Evolutionary conservation across 2,113 vertebrate species (phyloP).

Genomic region (Corythaixoides concolor): DNA sequence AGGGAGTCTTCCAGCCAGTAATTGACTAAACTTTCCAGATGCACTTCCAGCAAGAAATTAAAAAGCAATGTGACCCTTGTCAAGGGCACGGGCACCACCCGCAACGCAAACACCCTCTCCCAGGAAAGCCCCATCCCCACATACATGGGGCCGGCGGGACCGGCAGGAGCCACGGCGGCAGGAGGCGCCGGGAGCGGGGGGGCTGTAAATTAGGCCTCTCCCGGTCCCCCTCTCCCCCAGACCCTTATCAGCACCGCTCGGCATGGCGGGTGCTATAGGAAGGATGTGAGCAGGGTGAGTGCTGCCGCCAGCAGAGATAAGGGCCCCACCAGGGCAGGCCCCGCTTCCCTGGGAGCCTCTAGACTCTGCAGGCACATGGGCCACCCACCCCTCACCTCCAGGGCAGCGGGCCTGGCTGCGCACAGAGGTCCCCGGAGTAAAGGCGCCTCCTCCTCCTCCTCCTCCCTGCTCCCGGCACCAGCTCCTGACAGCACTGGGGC

Average conservation of each 20-base stretch:
- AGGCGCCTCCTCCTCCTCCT: background rate
- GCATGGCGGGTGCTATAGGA: background rate
- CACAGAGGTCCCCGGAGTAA: background rate
- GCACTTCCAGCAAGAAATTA: slow-evolving; percentile 78
- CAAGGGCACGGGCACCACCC: slow-evolving; percentile 40
- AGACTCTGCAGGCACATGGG: background rate
- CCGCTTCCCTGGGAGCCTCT: background rate
- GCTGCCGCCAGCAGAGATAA: background rate
- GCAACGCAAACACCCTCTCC: slow-evolving; percentile 52
- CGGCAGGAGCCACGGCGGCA: background rate
- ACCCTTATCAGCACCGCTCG: background rate
- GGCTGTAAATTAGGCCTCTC: slow-evolving; percentile 25
- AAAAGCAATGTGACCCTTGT: slow-evolving; percentile 74
- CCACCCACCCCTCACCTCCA: rapidly evolving
- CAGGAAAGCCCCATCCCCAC: slow-evolving; percentile 6
- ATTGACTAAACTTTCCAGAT: slow-evolving; percentile 80
- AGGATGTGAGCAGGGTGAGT: background rate
- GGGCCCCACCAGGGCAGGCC: background rate
- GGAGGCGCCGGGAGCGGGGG: background rate
- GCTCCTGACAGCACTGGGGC: background rate
- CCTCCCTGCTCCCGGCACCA: rapidly evolving
- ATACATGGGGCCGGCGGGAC: background rate
- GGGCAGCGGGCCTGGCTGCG: background rate
- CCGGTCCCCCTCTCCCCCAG: background rate
- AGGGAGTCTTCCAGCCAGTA: slow-evolving; percentile 79